These are phyloP conservation scores for Hydrochoerus hydrochaeris DNA, from an alignment of 2,113 vertebrate genomes.

Conservation along the genomic window DNA sequence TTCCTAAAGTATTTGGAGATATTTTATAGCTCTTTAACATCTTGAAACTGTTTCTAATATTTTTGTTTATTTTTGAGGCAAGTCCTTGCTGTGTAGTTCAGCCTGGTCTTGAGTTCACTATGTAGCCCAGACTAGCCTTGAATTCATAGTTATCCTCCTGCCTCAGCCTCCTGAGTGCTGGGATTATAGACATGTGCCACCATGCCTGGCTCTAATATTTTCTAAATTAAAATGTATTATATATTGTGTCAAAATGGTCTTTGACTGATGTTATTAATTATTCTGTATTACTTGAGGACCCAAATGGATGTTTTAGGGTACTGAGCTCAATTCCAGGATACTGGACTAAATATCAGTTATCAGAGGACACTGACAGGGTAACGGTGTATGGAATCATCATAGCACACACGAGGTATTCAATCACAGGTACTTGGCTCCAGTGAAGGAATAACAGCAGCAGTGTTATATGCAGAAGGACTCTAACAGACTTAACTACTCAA, in stretches of 20 bases:
- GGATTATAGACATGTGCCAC: background rate
- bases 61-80: background rate
- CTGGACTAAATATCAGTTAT: background rate
- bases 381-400: background rate
- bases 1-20: background rate
- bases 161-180: background rate
- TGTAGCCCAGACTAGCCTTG: background rate
- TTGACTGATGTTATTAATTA: background rate
- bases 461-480: background rate
- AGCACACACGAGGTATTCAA: background rate
- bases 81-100: background rate
- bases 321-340: background rate
- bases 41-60: background rate
- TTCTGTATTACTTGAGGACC: background rate
- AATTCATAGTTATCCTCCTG: background rate
- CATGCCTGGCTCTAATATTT: background rate
- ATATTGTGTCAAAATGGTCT: background rate
- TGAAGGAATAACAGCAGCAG: background rate
- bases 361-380: background rate
- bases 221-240: slow-evolving; percentile 37
- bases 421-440: background rate
- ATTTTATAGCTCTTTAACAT: background rate
- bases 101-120: background rate
- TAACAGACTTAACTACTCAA: background rate
- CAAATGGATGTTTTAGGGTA: background rate